These are phyloP conservation scores for Eueides isabella DNA, from an alignment of 1,140 invertebrate species.

Conservation along the genomic window DNA sequence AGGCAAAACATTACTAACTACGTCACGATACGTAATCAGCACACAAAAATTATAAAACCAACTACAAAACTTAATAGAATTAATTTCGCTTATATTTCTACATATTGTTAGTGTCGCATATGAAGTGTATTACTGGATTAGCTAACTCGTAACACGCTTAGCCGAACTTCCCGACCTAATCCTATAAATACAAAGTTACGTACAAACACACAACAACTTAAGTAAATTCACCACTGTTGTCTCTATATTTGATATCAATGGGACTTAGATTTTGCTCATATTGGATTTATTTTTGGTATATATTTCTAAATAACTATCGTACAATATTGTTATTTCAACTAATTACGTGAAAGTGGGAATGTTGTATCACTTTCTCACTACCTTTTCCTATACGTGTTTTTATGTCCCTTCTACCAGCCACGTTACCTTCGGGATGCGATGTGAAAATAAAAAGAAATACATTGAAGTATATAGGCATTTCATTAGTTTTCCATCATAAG, in stretches of 20 bases:
- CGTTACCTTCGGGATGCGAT: too few species aligned
- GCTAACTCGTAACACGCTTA: conserved; percentile 27
- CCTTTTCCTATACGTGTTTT: too few species aligned
- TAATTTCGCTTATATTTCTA: not conserved
- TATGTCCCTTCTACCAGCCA: too few species aligned
- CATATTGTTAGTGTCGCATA: not conserved
- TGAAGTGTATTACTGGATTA: conserved; percentile 1
- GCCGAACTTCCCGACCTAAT: conserved; percentile 27
- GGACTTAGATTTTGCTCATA: not conserved
- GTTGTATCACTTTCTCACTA: too few species aligned
- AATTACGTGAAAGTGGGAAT: too few species aligned
- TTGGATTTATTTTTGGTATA: not conserved
- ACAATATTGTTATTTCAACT: too few species aligned
- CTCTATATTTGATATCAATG: conserved; percentile 10
- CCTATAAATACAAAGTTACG: conserved; percentile 20
- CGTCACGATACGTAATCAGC: too few species aligned
- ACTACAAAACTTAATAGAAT: not conserved
- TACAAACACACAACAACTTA: conserved; percentile 13
- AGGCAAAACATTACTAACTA: too few species aligned
- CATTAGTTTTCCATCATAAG: not conserved
- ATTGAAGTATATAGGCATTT: too few species aligned
- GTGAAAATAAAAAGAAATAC: too few species aligned
- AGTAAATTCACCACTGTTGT: conserved; percentile 10
- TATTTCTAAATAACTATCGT: too few species aligned
- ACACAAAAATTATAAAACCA: not conserved